Conservation (phyloP, 2,888 invertebrate genomes). For the Drosophila seclusa region DNA sequence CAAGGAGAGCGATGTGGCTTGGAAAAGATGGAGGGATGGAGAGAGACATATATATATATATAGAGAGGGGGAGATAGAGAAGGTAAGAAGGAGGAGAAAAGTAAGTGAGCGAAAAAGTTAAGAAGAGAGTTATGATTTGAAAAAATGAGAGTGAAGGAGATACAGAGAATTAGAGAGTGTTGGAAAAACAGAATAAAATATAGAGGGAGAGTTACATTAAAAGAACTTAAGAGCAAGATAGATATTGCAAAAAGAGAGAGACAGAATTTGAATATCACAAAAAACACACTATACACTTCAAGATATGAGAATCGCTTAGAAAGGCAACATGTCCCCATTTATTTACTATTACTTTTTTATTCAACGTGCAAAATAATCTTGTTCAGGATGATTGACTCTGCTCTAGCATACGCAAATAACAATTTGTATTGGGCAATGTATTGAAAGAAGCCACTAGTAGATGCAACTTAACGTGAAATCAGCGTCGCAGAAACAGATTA, state of each 20-base stretch:
- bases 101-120: neutral
- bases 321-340: neutral
- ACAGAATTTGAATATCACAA: neutral
- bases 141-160: neutral
- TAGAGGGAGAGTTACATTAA: neutral
- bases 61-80: neutral
- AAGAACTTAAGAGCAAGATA: neutral
- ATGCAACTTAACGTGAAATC: slow-evolving; percentile 12
- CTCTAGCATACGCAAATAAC: neutral
- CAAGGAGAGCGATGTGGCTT: no score
- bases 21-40: neutral
- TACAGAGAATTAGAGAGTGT: neutral
- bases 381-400: neutral
- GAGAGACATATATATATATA: no score
- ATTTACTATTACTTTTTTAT: neutral
- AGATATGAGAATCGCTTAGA: neutral
- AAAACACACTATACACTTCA: neutral
- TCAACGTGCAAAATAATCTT: neutral
- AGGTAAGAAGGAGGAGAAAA: neutral
- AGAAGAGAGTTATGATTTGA: neutral
- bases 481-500: slow-evolving; percentile 34
- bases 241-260: neutral
- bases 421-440: neutral
- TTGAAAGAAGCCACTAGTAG: neutral
- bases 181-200: neutral